Evolutionary conservation across 1,140 invertebrate species (phyloP).

Genomic region (Drosophila athabasca): DNA sequence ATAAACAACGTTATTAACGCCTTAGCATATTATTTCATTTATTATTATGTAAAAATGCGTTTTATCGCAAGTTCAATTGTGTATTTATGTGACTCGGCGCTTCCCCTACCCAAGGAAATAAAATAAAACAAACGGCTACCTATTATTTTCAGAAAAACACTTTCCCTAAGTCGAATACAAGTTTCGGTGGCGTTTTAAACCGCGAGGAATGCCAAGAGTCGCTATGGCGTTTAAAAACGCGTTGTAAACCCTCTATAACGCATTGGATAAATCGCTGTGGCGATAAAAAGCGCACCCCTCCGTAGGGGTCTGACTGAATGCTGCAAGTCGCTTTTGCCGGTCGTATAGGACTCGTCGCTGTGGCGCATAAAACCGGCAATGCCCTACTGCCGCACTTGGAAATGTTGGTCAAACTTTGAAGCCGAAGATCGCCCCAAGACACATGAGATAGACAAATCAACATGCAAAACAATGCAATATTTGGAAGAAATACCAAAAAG

Average conservation of each 20-base stretch:
- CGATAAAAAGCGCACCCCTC: background rate
- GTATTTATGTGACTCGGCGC: slow-evolving; percentile 3
- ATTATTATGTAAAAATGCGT: slow-evolving; percentile 56
- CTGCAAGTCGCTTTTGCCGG: background rate
- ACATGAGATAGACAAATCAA: slow-evolving; percentile 47
- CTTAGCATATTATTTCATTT: slow-evolving; percentile 69
- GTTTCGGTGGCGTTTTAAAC: no score
- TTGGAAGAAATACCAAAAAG: slow-evolving; percentile 11
- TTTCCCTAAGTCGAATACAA: no score
- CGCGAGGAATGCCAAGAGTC: no score
- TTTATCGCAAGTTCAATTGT: slow-evolving; percentile 52
- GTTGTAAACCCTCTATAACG: no score
- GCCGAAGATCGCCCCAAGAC: slow-evolving; percentile 17
- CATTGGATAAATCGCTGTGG: background rate
- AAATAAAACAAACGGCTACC: background rate
- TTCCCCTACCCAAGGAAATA: background rate
- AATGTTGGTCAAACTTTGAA: slow-evolving; percentile 26
- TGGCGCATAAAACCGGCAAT: background rate
- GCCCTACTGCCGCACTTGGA: background rate
- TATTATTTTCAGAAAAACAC: no score
- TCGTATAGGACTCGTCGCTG: background rate
- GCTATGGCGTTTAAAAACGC: no score
- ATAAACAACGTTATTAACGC: slow-evolving; percentile 72
- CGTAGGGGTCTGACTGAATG: no score
- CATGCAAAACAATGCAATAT: slow-evolving; percentile 51